Base-by-base conservation (phyloP, 2,797 vertebrate species). In the Anas acuta region DNA sequence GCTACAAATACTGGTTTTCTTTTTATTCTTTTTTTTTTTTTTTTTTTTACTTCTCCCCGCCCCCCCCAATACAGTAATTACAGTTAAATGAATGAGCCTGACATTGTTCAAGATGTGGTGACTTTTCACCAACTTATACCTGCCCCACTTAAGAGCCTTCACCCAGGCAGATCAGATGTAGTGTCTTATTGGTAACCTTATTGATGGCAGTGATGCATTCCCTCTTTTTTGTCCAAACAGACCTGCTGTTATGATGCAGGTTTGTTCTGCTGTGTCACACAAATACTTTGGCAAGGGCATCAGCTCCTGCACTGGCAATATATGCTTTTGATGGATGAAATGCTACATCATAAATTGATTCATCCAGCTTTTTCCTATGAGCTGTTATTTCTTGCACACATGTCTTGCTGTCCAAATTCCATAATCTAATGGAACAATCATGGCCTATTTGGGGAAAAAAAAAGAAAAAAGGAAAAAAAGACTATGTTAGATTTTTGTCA, bases 291-390 rank as follows among this genome's bases (percentile, higher is more conserved):
- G 99, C 99, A 97, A 99, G 98, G 94, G 99, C 99, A 96, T 99
- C 99, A 41, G 99, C 99, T 93, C 99, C 99, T 43, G 99, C 99
- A 61, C 99, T 99, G 97, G 99, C 99, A 96, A 99, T 99, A 97
- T 98, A 99, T 75, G 99, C 99, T 98, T 99, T 99, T 95, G 99
- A 99, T 8, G 99, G 99, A 97, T 99, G 99, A 98, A 99, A 99
- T 98, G 99, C 99, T 98, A 99, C 99, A 92, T 99, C 99, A 66
- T 99, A 99, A 97, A 99, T 99, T 69, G 99, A 99, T 98, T 99
- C 99, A 94, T 99, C 99, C 58, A 99, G 98, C 98, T 99, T 99
- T 98, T 99, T 99, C 89, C 99, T 98, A 97, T 99, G 99, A 92
- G 99, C 99, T 8, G 99, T 99, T 98, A 99, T 99, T 98, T 99